A percentile compares a stretch with the other conserved stretches of the same genome.
Conservation (phyloP, 2,888 invertebrate genomes). For the Drosophila meridionalis region DNA sequence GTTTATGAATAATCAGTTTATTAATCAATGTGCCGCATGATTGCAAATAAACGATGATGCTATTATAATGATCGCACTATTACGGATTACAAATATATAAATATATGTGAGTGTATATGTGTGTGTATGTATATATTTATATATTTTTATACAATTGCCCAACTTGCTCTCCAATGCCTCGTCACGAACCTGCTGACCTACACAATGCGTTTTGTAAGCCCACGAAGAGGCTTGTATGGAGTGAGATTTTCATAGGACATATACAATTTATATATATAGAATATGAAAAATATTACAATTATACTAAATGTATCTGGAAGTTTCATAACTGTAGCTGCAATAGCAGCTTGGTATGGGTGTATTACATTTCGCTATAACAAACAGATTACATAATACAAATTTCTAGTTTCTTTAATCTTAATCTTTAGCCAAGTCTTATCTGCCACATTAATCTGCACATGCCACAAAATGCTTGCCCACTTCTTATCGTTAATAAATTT, state of each 20-base stretch:
- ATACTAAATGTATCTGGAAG: not conserved
- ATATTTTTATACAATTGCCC: slow-evolving; percentile 8
- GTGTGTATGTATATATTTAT: no score
- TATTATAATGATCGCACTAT: slow-evolving; percentile 78
- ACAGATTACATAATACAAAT: not conserved
- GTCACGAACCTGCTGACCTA: slow-evolving; percentile 24
- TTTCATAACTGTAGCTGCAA: not conserved
- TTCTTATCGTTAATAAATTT: slow-evolving; percentile 30
- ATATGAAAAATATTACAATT: not conserved
- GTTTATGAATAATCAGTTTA: slow-evolving; percentile 78
- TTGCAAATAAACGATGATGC: slow-evolving; percentile 77
- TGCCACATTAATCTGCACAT: slow-evolving; percentile 14
- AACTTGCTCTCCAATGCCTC: slow-evolving; percentile 23
- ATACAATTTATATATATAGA: not conserved
- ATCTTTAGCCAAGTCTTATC: not conserved
- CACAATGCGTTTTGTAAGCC: slow-evolving; percentile 11
- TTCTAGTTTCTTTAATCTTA: not conserved
- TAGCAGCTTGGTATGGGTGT: no score
- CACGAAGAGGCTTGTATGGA: not conserved
- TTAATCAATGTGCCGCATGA: slow-evolving; percentile 75
- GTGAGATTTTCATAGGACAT: not conserved
- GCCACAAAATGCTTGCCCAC: not conserved
- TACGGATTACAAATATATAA: slow-evolving; percentile 48
- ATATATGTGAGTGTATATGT: not conserved
- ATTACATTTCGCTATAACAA: no score